Evolutionary conservation across 2,797 vertebrate species (phyloP).

Genomic region (Spheniscus humboldti): DNA sequence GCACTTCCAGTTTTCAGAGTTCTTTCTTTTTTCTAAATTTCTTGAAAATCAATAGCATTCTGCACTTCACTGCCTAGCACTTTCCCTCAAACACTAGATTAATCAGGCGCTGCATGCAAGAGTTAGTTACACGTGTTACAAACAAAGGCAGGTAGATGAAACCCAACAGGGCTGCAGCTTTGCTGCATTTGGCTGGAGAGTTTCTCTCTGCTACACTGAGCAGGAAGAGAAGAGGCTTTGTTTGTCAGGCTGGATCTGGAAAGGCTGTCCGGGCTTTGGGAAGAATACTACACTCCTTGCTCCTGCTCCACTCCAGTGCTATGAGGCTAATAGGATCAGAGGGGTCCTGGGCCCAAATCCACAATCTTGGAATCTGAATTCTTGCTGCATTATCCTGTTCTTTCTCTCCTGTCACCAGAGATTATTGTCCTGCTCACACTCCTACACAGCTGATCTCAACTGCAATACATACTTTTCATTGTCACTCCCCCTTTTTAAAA

Average conservation of each 20-base stretch:
- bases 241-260: neutral
- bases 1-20: neutral
- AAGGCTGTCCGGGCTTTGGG: neutral
- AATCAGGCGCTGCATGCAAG: neutral
- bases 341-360: neutral
- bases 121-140: accelerated
- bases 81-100: neutral
- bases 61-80: neutral
- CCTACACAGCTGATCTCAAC: neutral
- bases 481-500: neutral
- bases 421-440: neutral
- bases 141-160: neutral
- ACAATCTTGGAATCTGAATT: neutral
- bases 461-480: neutral
- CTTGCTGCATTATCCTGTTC: neutral
- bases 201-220: neutral
- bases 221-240: neutral
- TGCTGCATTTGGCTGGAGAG: neutral
- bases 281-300: neutral
- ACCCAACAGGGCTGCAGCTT: neutral
- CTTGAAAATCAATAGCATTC: neutral
- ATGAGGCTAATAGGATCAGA: neutral
- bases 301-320: neutral
- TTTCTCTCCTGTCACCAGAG: neutral
- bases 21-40: neutral